These are phyloP conservation scores for Spilogale gracilis DNA, from an alignment of 2,113 vertebrate species.

Conservation along the genomic window DNA sequence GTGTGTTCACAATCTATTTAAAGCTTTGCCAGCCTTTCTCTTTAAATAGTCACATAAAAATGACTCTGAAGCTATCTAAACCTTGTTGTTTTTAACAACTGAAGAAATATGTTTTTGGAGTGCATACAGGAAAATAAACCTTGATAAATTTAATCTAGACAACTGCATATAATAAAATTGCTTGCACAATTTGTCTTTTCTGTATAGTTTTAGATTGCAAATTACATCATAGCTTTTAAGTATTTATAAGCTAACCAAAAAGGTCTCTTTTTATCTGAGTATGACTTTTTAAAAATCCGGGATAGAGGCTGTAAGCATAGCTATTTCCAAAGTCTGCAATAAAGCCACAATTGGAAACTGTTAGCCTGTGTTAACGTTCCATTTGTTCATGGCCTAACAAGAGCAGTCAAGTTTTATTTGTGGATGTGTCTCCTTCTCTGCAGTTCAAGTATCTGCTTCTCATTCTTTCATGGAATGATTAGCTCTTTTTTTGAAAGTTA, in stretches of 20 bases:
- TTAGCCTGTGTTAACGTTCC: not conserved
- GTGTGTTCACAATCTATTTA: conserved; percentile 60
- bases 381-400: not conserved
- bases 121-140: not conserved
- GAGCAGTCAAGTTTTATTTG: not conserved
- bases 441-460: not conserved
- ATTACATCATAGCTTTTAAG: not conserved
- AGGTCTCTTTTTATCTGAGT: not conserved
- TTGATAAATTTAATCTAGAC: not conserved
- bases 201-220: not conserved
- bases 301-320: not conserved
- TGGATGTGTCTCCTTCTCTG: not conserved
- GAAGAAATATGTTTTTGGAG: conserved; percentile 37
- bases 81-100: not conserved
- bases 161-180: not conserved
- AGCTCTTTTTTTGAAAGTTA: not conserved
- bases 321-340: not conserved
- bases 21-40: not conserved
- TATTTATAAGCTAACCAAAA: not conserved
- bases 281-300: not conserved
- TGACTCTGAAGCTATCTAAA: not conserved
- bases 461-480: not conserved
- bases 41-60: conserved; percentile 41
- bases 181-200: not conserved
- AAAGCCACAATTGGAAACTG: not conserved